Base-by-base conservation (phyloP, 2,888 invertebrate species). In the Mongoloraphidia duomilia region DNA sequence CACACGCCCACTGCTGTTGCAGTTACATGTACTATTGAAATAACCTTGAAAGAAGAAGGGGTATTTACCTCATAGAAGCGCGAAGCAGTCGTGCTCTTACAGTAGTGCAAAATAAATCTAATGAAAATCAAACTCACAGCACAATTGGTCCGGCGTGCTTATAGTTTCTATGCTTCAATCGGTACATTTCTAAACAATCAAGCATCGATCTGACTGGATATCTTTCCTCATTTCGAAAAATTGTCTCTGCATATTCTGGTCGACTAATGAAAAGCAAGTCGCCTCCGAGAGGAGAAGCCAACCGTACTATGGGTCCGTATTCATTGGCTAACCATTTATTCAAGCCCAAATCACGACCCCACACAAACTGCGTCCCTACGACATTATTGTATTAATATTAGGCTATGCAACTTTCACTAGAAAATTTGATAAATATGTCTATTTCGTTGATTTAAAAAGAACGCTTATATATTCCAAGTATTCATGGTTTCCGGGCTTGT, bases 291-390 rank as follows among this genome's bases (percentile, higher is more conserved):
- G 80, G 79, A 33, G 79, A 80, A 17, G 78, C 73, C 45, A 81
- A 70, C 46, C 80, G 72, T 9, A 81, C 80, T 2, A 82, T 73
- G 1, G 81, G 79, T 1, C 82, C 82, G 54, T 82, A 81, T 53
- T 68, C 65, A 46, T 72, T 65, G 53, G 73, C 67, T 8, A 74
- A 57, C 54, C 67, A 70, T 34, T 64, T 66, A 47, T 72, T 64
- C 2, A 73, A 65, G 9, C 63, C 63, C 9, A 66, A 53, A 50
- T 70, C 70, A 17, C 66, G 65, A 44, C 69, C 68, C 72, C 72
- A 73, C 34, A 62, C 63, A 35, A 74, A 56, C 49, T 67, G 63
- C 46, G 69, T 70, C 56, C 65, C 62, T 65, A 46, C 6, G 3
- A 26, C 26, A 26, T 26, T 26, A 26, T 26, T 26, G 26, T 26